Evolutionary conservation across 2,113 vertebrate genomes (phyloP).

Genomic region (Dicrurus megarhynchus): DNA sequence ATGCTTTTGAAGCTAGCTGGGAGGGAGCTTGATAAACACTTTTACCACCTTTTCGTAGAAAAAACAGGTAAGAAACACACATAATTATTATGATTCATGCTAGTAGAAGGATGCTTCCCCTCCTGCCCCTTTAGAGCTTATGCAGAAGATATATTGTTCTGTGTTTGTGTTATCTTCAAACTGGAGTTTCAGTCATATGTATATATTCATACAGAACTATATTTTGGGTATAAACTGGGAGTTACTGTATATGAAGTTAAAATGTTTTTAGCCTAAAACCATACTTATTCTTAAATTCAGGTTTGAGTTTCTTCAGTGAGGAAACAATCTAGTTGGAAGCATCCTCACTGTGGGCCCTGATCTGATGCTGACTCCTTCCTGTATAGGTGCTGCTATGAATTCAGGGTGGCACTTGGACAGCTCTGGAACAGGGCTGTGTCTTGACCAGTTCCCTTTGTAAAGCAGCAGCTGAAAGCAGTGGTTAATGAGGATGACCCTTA

Average conservation of each 20-base stretch:
- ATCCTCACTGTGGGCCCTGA: not conserved
- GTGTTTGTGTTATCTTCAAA: not conserved
- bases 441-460: not conserved
- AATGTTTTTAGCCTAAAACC: not conserved
- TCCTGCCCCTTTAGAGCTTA: not conserved
- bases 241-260: not conserved
- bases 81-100: not conserved
- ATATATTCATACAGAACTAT: not conserved
- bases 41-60: slow-evolving; percentile 31
- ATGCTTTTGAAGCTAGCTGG: slow-evolving; percentile 60
- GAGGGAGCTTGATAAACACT: slow-evolving; percentile 58
- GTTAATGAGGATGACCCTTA: not conserved
- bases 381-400: not conserved
- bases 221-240: not conserved
- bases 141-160: not conserved
- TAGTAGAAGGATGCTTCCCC: not conserved
- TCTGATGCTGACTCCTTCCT: not conserved
- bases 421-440: not conserved
- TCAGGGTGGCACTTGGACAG: not conserved
- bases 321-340: not conserved
- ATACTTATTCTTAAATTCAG: not conserved
- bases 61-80: slow-evolving; percentile 56
- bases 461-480: not conserved
- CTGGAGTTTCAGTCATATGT: not conserved
- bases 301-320: not conserved